Base-by-base conservation (phyloP, 2,113 vertebrate genomes). In the Antennarius striatus region DNA sequence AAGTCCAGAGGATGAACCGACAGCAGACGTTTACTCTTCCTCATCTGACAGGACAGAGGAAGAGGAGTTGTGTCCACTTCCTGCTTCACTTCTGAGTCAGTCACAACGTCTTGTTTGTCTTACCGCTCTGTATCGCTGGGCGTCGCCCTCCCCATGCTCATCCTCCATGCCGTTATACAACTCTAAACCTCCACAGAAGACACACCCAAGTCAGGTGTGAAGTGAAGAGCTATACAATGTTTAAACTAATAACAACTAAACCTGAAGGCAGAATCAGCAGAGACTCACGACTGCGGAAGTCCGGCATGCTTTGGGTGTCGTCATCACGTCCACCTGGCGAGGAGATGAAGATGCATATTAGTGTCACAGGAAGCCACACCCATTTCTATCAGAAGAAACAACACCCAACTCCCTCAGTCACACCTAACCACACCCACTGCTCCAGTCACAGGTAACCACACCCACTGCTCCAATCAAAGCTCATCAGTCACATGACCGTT, bases 11-110 rank as follows among this genome's bases (percentile, higher is more conserved):
- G 93, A 10, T 94, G 95, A 68, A 98, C 92, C 1, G 95, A 95
- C 63, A 99, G 94, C 73, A 97, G 93, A 32, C 95, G 95, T 84
- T 95, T 97, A 47, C 87, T 94, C 91, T 95, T 95, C 77, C 93
- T 90, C 80, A 92, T 92, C 93, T 93, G 68, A 62, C 8, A 30
- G 3, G 6, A 39, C 50, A 53, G 16, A 63, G 43, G 4, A 60
- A 9, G 6, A 1, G 0, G 30, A 12, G 8, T 4, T 32, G 30
- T 29, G 22, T 30, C 9, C 45, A 47, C 3, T 13, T 47, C 3
- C 45, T 43, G 42, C 7, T 43, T 43, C 42, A 7, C 10, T 43
- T 11, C 10, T 11, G 3, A 43, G 51, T 29, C 17, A 28, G 51
- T 14, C 14, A 22, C 7, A 50, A 17, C 8, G 17, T 17, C 10